These are phyloP conservation scores for Chionis minor DNA, from an alignment of 2,113 vertebrate genomes.

Conservation along the genomic window DNA sequence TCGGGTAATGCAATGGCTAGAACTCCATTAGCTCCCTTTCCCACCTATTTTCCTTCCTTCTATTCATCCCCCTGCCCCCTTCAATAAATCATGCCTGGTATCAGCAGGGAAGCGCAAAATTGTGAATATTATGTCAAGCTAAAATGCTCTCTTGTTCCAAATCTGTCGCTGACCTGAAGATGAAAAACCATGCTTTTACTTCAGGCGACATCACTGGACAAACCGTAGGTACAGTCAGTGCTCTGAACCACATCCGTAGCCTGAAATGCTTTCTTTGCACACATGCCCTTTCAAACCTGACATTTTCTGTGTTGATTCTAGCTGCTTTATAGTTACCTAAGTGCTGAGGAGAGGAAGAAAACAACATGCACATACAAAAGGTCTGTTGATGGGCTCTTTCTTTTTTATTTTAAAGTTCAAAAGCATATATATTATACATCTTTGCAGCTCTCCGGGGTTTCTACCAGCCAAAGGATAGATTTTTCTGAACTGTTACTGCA, in stretches of 20 bases:
- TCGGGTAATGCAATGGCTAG: background rate
- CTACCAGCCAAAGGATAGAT: background rate
- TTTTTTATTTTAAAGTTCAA: background rate
- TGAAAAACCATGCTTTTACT: background rate
- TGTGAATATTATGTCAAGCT: background rate
- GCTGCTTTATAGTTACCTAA: background rate
- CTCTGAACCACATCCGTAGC: background rate
- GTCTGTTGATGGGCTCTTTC: background rate
- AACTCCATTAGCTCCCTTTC: background rate
- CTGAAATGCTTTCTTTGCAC: background rate
- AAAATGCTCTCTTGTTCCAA: background rate
- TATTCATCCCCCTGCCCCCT: background rate
- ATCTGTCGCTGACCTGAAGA: background rate
- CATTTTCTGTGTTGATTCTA: conserved; percentile 32
- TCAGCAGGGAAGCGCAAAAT: background rate
- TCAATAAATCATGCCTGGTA: background rate
- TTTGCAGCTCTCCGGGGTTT: background rate
- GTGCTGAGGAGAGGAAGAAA: background rate
- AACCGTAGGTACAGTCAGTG: background rate
- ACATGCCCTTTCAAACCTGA: conserved; percentile 1
- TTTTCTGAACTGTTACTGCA: background rate
- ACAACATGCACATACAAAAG: background rate
- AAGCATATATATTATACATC: background rate
- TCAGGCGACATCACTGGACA: background rate
- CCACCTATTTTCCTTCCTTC: background rate